These are phyloP conservation scores for Hyperoplus lanceolatus DNA, from an alignment of 2,797 vertebrate genomes.

Conservation along the genomic window DNA sequence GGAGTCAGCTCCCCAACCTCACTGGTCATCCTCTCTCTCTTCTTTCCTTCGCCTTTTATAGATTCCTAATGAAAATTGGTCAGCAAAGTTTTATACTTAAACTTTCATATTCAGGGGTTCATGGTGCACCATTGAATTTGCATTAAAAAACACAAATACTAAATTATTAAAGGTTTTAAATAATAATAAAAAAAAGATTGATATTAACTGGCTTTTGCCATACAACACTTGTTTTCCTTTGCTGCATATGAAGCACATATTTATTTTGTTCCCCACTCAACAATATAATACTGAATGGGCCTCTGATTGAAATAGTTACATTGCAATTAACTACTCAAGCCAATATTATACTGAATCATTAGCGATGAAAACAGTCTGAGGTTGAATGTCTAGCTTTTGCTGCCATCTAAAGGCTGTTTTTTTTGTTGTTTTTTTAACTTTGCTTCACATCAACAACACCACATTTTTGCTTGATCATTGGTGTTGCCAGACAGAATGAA, in stretches of 20 bases:
- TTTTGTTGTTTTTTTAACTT: neutral
- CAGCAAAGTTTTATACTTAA: slow-evolving; percentile 4
- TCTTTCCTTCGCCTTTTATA: slow-evolving; percentile 75
- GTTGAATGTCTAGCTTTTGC: neutral
- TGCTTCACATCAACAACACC: neutral
- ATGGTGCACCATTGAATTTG: neutral
- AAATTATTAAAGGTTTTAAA: neutral
- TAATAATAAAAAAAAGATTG: neutral
- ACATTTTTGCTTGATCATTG: neutral
- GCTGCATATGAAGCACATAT: neutral
- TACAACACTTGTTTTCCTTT: neutral
- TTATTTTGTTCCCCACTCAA: neutral
- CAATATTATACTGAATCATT: neutral
- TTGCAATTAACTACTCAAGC: neutral
- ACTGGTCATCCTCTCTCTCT: slow-evolving; percentile 83
- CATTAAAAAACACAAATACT: neutral
- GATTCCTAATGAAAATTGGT: slow-evolving; percentile 68
- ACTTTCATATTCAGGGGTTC: neutral
- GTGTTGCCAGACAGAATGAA: neutral
- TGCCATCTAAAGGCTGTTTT: slow-evolving; percentile 11
- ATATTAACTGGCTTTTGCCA: neutral
- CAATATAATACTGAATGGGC: neutral
- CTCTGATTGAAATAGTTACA: neutral
- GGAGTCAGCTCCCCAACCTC: slow-evolving; percentile 80
- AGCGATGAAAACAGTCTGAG: neutral